These are phyloP conservation scores for Catalaphyllia jardinei DNA, from an alignment of 64 coral and sea anemone species.

Conservation along the genomic window DNA sequence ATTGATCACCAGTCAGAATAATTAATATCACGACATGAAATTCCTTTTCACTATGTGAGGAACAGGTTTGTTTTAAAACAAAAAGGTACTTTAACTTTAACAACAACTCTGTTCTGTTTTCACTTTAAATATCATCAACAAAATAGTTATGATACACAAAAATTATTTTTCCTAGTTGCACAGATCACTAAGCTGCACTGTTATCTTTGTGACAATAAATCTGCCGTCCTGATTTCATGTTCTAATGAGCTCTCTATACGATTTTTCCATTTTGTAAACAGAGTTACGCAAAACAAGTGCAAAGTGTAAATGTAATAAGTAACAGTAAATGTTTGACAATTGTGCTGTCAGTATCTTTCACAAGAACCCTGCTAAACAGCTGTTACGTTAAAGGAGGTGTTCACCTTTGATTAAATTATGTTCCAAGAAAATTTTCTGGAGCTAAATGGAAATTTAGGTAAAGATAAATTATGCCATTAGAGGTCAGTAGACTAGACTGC, in stretches of 20 bases:
- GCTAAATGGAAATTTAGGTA: no score
- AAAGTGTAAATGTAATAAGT: not conserved
- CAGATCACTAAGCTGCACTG: not conserved
- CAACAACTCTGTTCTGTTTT: not conserved
- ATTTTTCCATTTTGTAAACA: not conserved
- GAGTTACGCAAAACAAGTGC: not conserved
- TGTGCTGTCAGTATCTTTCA: not conserved
- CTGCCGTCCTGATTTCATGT: not conserved
- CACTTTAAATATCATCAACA: conserved; percentile 7
- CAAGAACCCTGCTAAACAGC: no score
- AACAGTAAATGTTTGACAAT: not conserved
- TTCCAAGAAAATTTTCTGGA: no score
- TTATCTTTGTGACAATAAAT: not conserved
- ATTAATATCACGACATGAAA: not conserved
- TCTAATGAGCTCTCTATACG: not conserved
- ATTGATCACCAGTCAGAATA: not conserved
- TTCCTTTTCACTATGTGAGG: not conserved
- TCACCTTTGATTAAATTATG: no score
- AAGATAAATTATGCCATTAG: no score
- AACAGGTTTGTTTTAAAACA: not conserved
- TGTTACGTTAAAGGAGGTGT: no score
- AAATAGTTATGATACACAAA: not conserved
- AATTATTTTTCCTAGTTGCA: not conserved
- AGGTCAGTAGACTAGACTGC: no score
- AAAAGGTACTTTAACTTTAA: not conserved